Percentiles rank a stretch among this genome's conserved stretches.
Evolutionary conservation across 2,888 invertebrate genomes (phyloP).

Genomic region (Hymenopus coronatus): DNA sequence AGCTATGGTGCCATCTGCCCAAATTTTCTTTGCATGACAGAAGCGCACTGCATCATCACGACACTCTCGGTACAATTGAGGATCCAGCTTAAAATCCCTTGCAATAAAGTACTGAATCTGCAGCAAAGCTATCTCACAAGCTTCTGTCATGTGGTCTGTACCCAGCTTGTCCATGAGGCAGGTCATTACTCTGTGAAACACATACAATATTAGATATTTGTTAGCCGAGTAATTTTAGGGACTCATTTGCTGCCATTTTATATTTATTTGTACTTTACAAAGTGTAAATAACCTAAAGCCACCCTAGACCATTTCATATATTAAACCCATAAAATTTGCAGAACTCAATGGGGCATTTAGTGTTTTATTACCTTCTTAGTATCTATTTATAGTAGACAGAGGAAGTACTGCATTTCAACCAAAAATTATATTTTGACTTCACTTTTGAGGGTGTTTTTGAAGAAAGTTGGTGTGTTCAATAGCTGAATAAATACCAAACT

Average conservation of each 20-base stretch:
- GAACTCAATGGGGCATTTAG: no score
- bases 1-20: slow-evolving; percentile 62
- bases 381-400: no score
- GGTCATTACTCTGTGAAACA: slow-evolving; percentile 68
- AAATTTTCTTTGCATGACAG: slow-evolving; percentile 75
- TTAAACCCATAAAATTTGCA: no score
- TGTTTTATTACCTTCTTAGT: no score
- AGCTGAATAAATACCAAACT: no score
- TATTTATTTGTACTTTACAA: neutral
- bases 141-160: slow-evolving; percentile 76
- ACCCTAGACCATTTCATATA: no score
- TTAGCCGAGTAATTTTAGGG: neutral
- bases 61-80: slow-evolving; percentile 83
- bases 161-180: slow-evolving; percentile 93
- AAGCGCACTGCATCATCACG: slow-evolving; percentile 78
- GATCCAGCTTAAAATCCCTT: slow-evolving; percentile 90
- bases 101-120: slow-evolving; percentile 96
- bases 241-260: neutral
- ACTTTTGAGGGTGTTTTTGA: no score
- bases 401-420: no score
- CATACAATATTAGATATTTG: neutral
- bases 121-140: slow-evolving; percentile 87
- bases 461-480: no score
- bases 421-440: no score
- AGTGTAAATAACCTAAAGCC: no score